Percentiles rank a stretch among this genome's conserved stretches.
Conservation (phyloP, 1,140 invertebrate genomes). For the Penaeus chinensis region DNA sequence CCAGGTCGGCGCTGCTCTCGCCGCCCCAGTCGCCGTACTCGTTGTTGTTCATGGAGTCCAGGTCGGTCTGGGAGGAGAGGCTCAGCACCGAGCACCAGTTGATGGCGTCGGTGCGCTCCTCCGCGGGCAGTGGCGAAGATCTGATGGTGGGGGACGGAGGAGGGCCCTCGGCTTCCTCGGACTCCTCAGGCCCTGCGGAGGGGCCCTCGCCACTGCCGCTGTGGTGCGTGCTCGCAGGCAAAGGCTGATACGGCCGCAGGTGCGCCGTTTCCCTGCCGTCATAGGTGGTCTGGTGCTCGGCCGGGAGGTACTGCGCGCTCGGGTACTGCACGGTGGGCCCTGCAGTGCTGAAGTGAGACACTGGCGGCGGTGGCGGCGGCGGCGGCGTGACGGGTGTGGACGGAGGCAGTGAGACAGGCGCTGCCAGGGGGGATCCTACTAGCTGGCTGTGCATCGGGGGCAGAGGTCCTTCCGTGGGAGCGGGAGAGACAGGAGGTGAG, state of each 20-base stretch:
- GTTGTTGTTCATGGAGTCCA: slow-evolving; percentile 85
- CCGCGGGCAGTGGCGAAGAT: slow-evolving; percentile 78
- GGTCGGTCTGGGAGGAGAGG: slow-evolving; percentile 83
- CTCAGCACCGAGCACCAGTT: slow-evolving; percentile 92
- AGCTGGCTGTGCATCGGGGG: slow-evolving; percentile 59
- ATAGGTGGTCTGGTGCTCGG: slow-evolving; percentile 39
- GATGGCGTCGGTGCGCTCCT: slow-evolving; percentile 74
- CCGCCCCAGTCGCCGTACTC: slow-evolving; percentile 71
- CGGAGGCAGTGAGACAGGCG: slow-evolving; percentile 67
- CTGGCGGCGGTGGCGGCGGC: slow-evolving; percentile 42
- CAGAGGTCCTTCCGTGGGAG: slow-evolving; percentile 53
- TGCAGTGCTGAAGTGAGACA: slow-evolving; percentile 55
- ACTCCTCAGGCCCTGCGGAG: slow-evolving; percentile 21
- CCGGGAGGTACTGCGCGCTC: slow-evolving; percentile 66
- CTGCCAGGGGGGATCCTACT: slow-evolving; percentile 52
- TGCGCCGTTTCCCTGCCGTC: slow-evolving; percentile 46
- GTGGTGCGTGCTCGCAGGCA: slow-evolving; percentile 43
- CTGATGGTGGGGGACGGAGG: slow-evolving; percentile 27
- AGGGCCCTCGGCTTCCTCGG: slow-evolving; percentile 30
- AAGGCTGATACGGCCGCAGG: slow-evolving; percentile 43
- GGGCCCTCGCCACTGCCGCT: slow-evolving; percentile 34
- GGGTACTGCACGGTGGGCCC: slow-evolving; percentile 49
- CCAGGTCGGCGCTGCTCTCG: slow-evolving; percentile 45
- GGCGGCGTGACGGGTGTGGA: slow-evolving; percentile 52
- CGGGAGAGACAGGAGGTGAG: slow-evolving; percentile 62